Base-by-base conservation (phyloP, 1,140 invertebrate species). In the Portunus trituberculatus region DNA sequence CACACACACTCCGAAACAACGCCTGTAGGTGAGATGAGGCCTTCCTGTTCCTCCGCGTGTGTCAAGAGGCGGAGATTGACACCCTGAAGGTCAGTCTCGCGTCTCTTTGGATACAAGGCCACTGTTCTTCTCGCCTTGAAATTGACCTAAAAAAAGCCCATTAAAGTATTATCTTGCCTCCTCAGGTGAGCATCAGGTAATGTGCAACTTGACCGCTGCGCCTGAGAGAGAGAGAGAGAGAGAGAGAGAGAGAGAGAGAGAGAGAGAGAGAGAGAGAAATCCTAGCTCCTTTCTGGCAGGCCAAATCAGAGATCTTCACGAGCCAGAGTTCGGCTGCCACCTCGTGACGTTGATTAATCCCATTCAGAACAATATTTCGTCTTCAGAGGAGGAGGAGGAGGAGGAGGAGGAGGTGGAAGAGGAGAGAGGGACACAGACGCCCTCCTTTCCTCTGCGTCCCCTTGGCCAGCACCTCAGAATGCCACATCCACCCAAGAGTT, bases 361-460 rank as follows among this genome's bases (percentile, higher is more conserved):
- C 67, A 76, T 76, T n/a, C 67, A 76, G 67, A 76, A 76, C 67
- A 76, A 76, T 76, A 76, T 76, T 76, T 76, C 67, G 67, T 76
- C 67, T 76, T 76, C 67, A 76, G 67, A n/a, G 67, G 67, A 76
- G 25, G 67, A 76, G 67, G 67, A 76, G 67, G 67, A 76, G 67
- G 67, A 76, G 67, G 67, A 76, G 25, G 67, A n/a, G 16, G 67
- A 76, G 67, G 25, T 3, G 25, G 67, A 76, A 10, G 52, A 59
- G 52, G 52, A 59, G 52, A 59, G 52, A 20, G 20, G 52, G 52
- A 59, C 52, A 20, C 10, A 20, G 52, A 59, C 12, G 52, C 16
- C 52, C 52, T 59, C 52, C 16, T 14, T 59, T 14, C 52, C 52
- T 14, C 52, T 20, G 12, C 16, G 10, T 14, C 16, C 52, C 52